Evolutionary conservation across 2,797 vertebrate genomes (phyloP).

Genomic region (Oryzias sinensis): DNA sequence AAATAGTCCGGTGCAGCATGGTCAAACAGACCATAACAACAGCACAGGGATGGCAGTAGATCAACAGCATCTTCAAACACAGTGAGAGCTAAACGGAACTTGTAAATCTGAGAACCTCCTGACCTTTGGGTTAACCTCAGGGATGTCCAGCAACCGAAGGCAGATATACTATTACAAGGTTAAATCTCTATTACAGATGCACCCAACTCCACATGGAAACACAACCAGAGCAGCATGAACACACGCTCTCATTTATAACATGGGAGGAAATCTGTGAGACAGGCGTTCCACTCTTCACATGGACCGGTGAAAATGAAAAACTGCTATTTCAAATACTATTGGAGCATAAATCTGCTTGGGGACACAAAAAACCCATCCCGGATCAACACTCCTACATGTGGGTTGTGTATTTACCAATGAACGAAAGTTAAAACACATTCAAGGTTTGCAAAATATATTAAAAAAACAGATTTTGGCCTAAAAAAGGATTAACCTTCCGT

Average conservation of each 20-base stretch:
- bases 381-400: constrained; percentile 40
- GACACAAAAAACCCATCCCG: constrained; percentile 31
- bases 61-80: constrained; percentile 37
- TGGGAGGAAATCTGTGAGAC: constrained; percentile 38
- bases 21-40: background rate
- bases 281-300: constrained; percentile 15
- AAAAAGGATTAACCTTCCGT: no score
- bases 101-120: constrained; percentile 60
- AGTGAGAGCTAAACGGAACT: constrained; percentile 30
- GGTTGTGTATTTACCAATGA: constrained; percentile 23
- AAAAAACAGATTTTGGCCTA: no score
- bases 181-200: constrained; percentile 40
- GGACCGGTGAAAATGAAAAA: constrained; percentile 29
- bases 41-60: constrained; percentile 7
- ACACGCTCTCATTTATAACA: constrained; percentile 33
- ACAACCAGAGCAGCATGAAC: constrained; percentile 10
- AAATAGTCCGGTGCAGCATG: background rate
- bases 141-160: constrained; percentile 58
- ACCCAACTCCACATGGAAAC: constrained; percentile 16
- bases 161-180: constrained; percentile 57
- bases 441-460: constrained; percentile 1
- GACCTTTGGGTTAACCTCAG: constrained; percentile 58
- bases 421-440: constrained; percentile 27
- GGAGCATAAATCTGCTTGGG: constrained; percentile 22
- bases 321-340: constrained; percentile 16